Evolutionary conservation across 2,797 vertebrate genomes (phyloP), one percentile per base, ranked within the genome.

Genomic region (Helarctos malayanus): DNA sequence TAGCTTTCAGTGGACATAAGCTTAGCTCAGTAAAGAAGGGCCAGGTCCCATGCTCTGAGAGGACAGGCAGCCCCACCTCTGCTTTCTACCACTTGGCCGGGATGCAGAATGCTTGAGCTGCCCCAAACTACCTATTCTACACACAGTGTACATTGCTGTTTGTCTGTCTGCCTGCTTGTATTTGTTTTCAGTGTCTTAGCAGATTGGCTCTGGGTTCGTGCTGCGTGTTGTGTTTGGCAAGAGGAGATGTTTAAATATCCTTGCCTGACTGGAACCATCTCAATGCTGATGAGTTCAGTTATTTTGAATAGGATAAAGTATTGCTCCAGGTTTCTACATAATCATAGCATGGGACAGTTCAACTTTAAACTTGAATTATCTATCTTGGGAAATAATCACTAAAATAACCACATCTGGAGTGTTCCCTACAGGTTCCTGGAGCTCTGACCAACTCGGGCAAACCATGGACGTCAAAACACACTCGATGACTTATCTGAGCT

Each of bases 271-370:
- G 79, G 27, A 96, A 52, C 73, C 94, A 68, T 95, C 95, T 93
- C 38, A 78, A 4, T 89, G 93, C 32, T 7, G 38, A 45, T 61
- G 84, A 88, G 78, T 91, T 95, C 73, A 85, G 56, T 54, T 98
- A 85, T 96, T 97, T 97, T 97, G 89, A 97, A 86, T 29, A 97
- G 85, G 85, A 95, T 92, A 83, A 96, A 95, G 83, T 29, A 75
- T 94, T 90, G 94, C 83, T 86, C 76, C 96, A 45, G 94, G 96
- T 97, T 97, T 96, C 92, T 96, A 47, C 38, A 87, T 32, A 93
- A 96, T 81, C 91, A 61, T 7, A 85, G 87, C 79, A 76, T 9
- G 76, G 89, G 80, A 71, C 15, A 49, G 25, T 80, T 97, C 86
- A 93, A 79, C 89, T 97, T 97, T 93, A 95, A 91, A 95, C 75